These are phyloP conservation scores for Entomobrya multifasciata DNA, from an alignment of 2,888 invertebrate species.

Conservation along the genomic window DNA sequence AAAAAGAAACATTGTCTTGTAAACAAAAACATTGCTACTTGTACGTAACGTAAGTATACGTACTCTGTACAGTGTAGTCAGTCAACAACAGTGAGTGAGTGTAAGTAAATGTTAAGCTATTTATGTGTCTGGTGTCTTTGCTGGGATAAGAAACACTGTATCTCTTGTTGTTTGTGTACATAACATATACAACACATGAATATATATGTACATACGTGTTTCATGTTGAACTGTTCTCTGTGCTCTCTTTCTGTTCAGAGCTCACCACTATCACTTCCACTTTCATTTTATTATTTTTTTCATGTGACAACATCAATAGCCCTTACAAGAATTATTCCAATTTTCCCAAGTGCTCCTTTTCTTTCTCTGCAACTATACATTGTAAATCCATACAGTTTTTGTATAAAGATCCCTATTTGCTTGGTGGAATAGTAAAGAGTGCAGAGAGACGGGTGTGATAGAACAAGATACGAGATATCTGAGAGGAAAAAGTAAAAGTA, in stretches of 20 bases:
- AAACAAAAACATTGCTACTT: neutral
- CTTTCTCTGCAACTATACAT: neutral
- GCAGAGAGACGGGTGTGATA: conserved; percentile 4
- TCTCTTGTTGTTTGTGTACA: neutral
- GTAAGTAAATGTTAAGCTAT: neutral
- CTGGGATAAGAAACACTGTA: neutral
- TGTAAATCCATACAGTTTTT: too few relatives aligned
- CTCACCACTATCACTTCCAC: neutral
- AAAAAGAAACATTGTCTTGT: neutral
- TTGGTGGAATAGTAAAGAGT: neutral
- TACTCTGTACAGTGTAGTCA: neutral
- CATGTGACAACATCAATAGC: conserved; percentile 77
- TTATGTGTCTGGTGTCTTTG: neutral
- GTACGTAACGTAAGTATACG: neutral
- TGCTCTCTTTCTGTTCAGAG: too few relatives aligned
- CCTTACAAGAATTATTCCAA: conserved; percentile 78
- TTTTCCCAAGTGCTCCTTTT: conserved; percentile 75
- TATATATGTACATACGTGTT: neutral
- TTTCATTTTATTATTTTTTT: conserved; percentile 50
- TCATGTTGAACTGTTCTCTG: neutral
- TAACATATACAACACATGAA: neutral
- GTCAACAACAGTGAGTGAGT: neutral
- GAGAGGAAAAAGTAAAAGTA: conserved; percentile 16
- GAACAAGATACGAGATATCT: conserved; percentile 36
- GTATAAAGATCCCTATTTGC: neutral